phyloP scores from a whole-genome alignment of 1,140 invertebrate species.

The Panulirus ornatus region DNA sequence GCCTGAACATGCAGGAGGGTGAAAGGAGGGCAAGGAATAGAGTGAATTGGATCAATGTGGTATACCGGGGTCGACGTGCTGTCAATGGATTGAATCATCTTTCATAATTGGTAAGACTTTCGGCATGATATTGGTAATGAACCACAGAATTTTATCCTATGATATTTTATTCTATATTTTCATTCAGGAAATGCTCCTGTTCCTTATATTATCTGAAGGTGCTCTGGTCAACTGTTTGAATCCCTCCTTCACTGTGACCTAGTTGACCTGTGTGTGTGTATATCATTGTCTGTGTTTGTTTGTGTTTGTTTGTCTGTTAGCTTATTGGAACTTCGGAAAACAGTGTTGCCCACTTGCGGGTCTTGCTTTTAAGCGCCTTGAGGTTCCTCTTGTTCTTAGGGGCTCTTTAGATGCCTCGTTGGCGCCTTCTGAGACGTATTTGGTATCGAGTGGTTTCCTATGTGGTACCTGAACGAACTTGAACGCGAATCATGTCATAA shows the following conservation, averaged over 20 bases:
- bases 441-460: conserved; percentile 42
- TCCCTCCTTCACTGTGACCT: conserved; percentile 72
- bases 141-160: too few species aligned
- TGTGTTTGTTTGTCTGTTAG: conserved; percentile 61
- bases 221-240: conserved; percentile 57
- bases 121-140: too few species aligned
- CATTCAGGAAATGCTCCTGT: too few species aligned
- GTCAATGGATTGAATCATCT: too few species aligned
- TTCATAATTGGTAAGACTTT: too few species aligned
- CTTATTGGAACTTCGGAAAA: conserved; percentile 61
- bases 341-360: conserved; percentile 66
- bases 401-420: conserved; percentile 54
- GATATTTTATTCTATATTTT: too few species aligned
- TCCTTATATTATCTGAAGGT: not conserved
- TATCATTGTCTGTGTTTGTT: conserved; percentile 58
- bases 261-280: conserved; percentile 58
- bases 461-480: conserved; percentile 45
- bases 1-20: too few species aligned
- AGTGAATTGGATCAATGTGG: too few species aligned
- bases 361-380: conserved; percentile 70
- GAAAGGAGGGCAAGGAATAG: too few species aligned
- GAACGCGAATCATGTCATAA: conserved; percentile 38
- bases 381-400: conserved; percentile 60
- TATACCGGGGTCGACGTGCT: too few species aligned
- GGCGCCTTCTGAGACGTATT: conserved; percentile 45